Base-by-base conservation (phyloP, 2,888 invertebrate genomes). In the Incurvaria masculella region DNA sequence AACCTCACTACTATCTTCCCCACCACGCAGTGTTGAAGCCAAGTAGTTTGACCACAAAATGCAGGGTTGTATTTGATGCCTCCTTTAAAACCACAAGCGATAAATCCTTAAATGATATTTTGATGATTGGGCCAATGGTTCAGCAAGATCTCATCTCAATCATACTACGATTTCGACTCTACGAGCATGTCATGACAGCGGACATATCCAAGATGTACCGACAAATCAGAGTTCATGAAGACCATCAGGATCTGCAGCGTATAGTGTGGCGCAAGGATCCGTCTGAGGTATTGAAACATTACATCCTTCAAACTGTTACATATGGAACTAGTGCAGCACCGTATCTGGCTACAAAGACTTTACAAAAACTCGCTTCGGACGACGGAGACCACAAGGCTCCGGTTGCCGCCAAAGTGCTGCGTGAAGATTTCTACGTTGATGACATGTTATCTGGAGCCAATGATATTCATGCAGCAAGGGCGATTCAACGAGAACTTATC, bases 371-470 rank as follows among this genome's bases (percentile, higher is more conserved):
- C n/a, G 41, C 41, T 20, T 18, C 18, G 5, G 41, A 41, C 14
- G 41, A 41, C 18, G 41, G 41, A 41, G n/a, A n/a, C n/a, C 2
- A 18, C 18, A 41, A 41, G 18, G 11, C 11, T 20, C 41, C 41
- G 8, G 17, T 41, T 10, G 18, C 41, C 6, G 45, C 45, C n/a
- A 16, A 39, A 20, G 39, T 39, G 16, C 16, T 45, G 14, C 14
- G 11, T 2, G 20, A 39, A 8, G 20, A 45, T 6, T 45, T 45
- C 38, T 45, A 45, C 21, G 21, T 45, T 20, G 45, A 45, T 39
- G 45, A 44, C 33, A 20, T 44, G 33, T 14, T 44, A 19, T 33
- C 33, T 14, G 44, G 44, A 10, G 14, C 33, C 33, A 33, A 33
- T n/a, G 33, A 33, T n/a, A 33, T 33, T n/a, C 8, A 33, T 14